These are phyloP conservation scores for Caerostris extrusa DNA, from an alignment of 1,140 invertebrate genomes.

Conservation along the genomic window DNA sequence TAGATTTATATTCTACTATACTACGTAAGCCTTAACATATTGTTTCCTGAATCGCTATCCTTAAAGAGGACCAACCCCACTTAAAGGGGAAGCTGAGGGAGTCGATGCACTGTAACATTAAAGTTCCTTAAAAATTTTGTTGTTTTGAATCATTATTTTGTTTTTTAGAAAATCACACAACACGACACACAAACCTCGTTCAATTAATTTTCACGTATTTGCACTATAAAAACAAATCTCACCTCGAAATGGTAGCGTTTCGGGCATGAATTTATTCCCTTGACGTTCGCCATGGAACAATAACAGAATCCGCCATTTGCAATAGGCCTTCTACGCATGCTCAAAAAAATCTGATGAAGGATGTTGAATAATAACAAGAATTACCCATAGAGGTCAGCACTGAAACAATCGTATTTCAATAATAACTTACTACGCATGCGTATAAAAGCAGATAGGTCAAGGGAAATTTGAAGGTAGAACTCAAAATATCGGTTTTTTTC, in stretches of 20 bases:
- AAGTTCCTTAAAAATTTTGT: constrained; percentile 65
- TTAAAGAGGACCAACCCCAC: constrained; percentile 75
- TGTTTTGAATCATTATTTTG: neutral
- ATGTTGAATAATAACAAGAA: constrained; percentile 71
- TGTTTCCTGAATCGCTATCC: constrained; percentile 71
- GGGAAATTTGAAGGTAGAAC: neutral
- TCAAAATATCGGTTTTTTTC: neutral
- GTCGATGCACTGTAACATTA: constrained; percentile 77
- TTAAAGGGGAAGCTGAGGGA: constrained; percentile 75
- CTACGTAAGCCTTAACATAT: constrained; percentile 55
- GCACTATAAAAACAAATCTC: constrained; percentile 78
- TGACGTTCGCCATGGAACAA: constrained; percentile 88
- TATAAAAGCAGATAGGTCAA: neutral
- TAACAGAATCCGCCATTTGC: constrained; percentile 90
- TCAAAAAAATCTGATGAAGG: constrained; percentile 83
- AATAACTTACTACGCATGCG: constrained; percentile 63
- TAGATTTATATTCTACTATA: neutral
- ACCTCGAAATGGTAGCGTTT: constrained; percentile 84
- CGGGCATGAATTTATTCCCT: constrained; percentile 85
- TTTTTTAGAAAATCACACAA: neutral
- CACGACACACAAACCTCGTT: neutral
- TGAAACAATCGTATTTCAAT: constrained; percentile 59
- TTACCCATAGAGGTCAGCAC: constrained; percentile 76
- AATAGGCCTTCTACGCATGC: constrained; percentile 87
- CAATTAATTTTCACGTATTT: constrained; percentile 29